Evolutionary conservation across 2,888 invertebrate genomes (phyloP), one percentile per base, ranked within the genome.

Genomic region (Stenurella melanura): DNA sequence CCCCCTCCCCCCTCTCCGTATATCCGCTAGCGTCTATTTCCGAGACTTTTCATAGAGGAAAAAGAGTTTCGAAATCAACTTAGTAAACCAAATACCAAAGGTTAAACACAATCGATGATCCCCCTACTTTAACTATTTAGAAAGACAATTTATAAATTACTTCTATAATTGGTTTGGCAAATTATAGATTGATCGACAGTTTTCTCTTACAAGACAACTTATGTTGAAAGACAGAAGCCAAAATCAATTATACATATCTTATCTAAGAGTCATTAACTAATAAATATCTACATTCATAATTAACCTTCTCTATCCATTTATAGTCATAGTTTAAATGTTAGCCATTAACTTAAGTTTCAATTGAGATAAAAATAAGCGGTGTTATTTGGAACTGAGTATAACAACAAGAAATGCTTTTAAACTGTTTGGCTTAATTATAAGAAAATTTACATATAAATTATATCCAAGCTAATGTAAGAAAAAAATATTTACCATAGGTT

Each of bases 381-480:
- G 10, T 42, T 50, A 19, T 63, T 38, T 58, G 26, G 42, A 61
- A 15, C n/a, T 30, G 19, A 61, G 61, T 71, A 11, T 34, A 21
- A 42, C 60, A 42, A 71, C 34, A 60, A 71, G 26, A 61, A 71
- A 71, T 50, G 57, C 70, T 21, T 42, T 58, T 42, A 42, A 71
- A 71, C 17, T 12, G 19, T 54, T 63, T 54, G 63, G 54, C 54
- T 63, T 54, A 38, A 63, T 72, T 63, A 72, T n/a, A 54, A 54
- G 34, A 34, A 54, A 63, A 72, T 72, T 72, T 63, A 63, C 72
- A 72, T 72, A 72, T 26, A 72, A 72, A 63, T 72, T 61, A 63
- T 54, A 30, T 21, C 72, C 42, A 21, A 72, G 6, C 54, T 54
- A 61, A 54, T 72, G 26, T 30, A 72, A 54, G 42, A 54, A 54